Conservation (phyloP, 1,140 invertebrate species). For the Formica selysi region DNA sequence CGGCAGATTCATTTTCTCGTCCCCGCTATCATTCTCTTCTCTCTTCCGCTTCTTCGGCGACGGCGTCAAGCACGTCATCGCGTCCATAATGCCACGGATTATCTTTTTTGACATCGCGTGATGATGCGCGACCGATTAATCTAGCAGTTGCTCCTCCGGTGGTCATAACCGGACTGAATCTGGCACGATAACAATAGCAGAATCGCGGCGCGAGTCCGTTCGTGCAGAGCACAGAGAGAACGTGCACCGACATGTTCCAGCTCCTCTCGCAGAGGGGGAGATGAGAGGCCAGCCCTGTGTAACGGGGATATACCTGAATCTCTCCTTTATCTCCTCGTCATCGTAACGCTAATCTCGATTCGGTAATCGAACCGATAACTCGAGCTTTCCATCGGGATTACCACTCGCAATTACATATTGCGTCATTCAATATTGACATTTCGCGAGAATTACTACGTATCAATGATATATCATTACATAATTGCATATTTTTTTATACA, state of each 20-base stretch:
- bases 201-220: constrained; percentile 41
- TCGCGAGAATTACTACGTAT: background rate
- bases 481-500: no score
- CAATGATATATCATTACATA: background rate
- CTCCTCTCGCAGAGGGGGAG: background rate
- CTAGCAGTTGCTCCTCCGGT: background rate
- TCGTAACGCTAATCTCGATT: constrained; percentile 22
- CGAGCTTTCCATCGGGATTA: background rate
- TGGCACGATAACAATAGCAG: constrained; percentile 52
- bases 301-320: constrained; percentile 17
- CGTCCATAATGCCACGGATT: constrained; percentile 32
- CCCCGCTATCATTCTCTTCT: background rate
- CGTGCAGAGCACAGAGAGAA: constrained; percentile 1
- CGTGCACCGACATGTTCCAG: constrained; percentile 60
- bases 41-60: constrained; percentile 53
- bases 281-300: background rate
- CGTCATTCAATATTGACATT: background rate
- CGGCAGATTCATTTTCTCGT: background rate
- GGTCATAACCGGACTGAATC: constrained; percentile 51
- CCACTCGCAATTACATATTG: background rate
- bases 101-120: constrained; percentile 39
- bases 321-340: background rate
- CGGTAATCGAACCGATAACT: background rate
- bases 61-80: constrained; percentile 50
- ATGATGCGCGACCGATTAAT: background rate